Evolutionary conservation across 2,888 invertebrate species (phyloP).

Genomic region (Hypomecis punctinalis): DNA sequence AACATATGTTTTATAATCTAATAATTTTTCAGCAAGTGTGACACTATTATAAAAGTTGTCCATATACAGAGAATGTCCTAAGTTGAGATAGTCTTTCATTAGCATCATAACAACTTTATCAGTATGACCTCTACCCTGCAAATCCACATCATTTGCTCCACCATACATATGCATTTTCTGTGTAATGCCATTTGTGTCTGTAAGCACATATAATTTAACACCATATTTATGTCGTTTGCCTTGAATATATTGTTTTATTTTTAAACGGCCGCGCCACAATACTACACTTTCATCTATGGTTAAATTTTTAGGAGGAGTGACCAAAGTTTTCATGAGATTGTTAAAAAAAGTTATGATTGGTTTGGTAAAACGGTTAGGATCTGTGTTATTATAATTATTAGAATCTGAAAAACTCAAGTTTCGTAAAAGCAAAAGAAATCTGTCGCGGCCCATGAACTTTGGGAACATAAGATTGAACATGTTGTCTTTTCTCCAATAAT

Average conservation of each 20-base stretch:
- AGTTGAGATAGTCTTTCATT: constrained; percentile 30
- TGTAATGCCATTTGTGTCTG: constrained; percentile 12
- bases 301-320: constrained; percentile 1
- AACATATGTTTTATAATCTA: constrained; percentile 30
- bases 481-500: constrained; percentile 9
- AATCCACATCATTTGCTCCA: constrained; percentile 25
- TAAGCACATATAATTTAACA: constrained; percentile 12
- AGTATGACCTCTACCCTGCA: constrained; percentile 28
- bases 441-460: not conserved
- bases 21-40: constrained; percentile 28
- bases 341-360: not conserved
- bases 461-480: not conserved
- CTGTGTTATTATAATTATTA: not conserved
- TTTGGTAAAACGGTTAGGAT: not conserved
- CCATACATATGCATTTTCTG: constrained; percentile 14
- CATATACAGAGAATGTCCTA: constrained; percentile 34
- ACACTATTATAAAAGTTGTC: constrained; percentile 37
- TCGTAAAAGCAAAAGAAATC: not conserved
- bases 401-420: not conserved
- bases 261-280: constrained; percentile 11
- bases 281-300: constrained; percentile 13
- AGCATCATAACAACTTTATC: constrained; percentile 38
- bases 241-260: constrained; percentile 16
- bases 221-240: constrained; percentile 21
- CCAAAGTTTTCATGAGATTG: not conserved